Percentiles rank a stretch among this genome's conserved stretches.
Conservation (phyloP, 2,797 vertebrate species). For the Lutjanus argentimaculatus region DNA sequence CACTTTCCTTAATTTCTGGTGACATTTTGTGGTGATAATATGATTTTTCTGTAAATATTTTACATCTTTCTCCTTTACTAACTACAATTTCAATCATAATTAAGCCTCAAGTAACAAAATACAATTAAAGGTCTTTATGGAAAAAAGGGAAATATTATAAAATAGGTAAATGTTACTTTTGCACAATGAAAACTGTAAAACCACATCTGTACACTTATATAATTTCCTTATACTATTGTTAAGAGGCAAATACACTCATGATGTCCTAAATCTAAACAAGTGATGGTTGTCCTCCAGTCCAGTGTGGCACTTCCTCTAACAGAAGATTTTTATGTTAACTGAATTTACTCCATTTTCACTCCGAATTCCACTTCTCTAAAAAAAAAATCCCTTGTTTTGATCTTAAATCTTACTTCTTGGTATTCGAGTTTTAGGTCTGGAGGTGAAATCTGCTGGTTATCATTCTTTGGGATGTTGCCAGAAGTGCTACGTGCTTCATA, state of each 20-base stretch:
- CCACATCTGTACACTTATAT: background rate
- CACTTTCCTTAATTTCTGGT: no score
- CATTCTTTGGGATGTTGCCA: slow-evolving; percentile 15
- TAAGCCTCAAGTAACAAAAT: background rate
- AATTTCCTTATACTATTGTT: background rate
- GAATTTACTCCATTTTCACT: background rate
- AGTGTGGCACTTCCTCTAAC: background rate
- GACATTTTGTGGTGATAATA: no score
- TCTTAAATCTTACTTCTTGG: background rate
- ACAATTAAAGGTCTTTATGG: background rate
- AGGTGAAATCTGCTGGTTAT: background rate
- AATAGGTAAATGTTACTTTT: background rate
- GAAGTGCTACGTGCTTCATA: slow-evolving; percentile 23
- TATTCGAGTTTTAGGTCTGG: slow-evolving; percentile 7
- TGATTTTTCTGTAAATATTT: no score
- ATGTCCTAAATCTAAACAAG: background rate
- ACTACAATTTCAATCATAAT: background rate
- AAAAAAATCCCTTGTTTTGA: background rate
- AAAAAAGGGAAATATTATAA: background rate
- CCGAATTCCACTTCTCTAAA: background rate
- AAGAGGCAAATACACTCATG: background rate
- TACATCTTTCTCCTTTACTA: no score
- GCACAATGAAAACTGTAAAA: background rate
- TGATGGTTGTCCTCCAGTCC: background rate
- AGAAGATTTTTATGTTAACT: background rate